These are phyloP conservation scores for Zhengitettix transpicula DNA, from an alignment of 2,888 invertebrate genomes.

Conservation along the genomic window DNA sequence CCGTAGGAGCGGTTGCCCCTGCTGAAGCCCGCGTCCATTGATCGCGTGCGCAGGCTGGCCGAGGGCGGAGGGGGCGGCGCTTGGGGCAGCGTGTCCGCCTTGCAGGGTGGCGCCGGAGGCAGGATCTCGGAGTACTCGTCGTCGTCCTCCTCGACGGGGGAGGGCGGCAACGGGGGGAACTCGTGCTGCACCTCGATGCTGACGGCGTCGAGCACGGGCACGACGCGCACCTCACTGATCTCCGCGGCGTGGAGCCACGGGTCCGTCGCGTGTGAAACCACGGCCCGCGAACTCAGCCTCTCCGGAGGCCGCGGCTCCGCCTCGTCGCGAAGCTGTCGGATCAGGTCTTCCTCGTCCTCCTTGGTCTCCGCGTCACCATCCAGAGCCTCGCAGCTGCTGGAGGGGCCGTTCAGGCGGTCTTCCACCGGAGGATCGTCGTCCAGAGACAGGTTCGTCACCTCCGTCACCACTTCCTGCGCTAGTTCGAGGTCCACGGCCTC, in stretches of 20 bases:
- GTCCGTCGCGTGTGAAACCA: not conserved
- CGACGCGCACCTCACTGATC: not conserved
- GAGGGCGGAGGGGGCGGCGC: conserved; percentile 17
- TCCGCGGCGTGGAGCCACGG: not conserved
- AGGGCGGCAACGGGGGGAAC: conserved; percentile 68
- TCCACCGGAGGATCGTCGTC: too few species aligned
- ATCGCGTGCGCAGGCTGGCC: conserved; percentile 61
- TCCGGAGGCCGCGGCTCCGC: not conserved
- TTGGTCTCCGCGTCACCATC: conserved; percentile 5
- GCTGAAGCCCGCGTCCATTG: conserved; percentile 67
- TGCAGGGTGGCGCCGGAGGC: conserved; percentile 24
- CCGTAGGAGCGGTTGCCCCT: conserved; percentile 23
- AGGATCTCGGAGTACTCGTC: conserved; percentile 56
- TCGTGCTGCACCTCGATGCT: conserved; percentile 31
- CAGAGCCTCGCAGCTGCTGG: not conserved
- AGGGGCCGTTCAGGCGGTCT: not conserved
- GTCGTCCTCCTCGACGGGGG: conserved; percentile 64
- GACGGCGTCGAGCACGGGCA: conserved; percentile 39
- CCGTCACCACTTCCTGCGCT: too few species aligned
- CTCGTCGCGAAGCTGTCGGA: conserved; percentile 7
- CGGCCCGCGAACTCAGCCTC: too few species aligned
- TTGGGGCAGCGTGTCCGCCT: conserved; percentile 16
- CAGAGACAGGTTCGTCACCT: too few species aligned
- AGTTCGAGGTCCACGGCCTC: too few species aligned
- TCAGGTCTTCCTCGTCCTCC: conserved; percentile 10